Conservation (phyloP, 2,797 vertebrate genomes). For the Phataginus tetradactyla region DNA sequence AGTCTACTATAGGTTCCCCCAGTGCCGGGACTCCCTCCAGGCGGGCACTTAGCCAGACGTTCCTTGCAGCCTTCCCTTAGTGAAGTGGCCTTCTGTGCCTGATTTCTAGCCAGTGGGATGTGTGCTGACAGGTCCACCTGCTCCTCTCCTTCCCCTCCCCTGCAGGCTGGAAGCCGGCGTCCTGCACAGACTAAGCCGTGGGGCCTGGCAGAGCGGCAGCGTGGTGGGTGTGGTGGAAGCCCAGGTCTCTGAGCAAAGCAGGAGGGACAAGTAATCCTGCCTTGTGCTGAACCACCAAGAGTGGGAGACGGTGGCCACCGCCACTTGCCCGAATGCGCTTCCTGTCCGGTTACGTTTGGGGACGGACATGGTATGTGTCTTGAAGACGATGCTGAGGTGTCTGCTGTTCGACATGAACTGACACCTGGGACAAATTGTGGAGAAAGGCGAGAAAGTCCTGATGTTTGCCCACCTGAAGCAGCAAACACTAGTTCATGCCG, state of each 20-base stretch:
- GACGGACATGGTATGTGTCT: not conserved
- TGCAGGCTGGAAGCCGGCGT: rapidly evolving
- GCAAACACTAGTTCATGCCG: not conserved
- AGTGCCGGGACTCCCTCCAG: not conserved
- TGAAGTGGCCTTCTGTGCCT: not conserved
- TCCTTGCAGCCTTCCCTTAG: not conserved
- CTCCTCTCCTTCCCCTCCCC: not conserved
- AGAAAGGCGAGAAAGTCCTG: not conserved
- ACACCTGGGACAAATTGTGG: not conserved
- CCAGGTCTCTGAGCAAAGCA: not conserved
- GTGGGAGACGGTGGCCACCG: too few species aligned
- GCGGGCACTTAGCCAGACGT: too few species aligned
- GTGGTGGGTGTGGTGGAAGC: not conserved
- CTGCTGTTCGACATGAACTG: not conserved
- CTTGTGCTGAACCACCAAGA: rapidly evolving
- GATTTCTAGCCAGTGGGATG: not conserved
- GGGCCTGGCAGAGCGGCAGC: rapidly evolving
- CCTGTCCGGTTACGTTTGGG: not conserved
- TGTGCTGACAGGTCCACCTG: not conserved
- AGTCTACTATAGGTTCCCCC: rapidly evolving
- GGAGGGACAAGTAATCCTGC: not conserved
- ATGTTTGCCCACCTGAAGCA: not conserved
- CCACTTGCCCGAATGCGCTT: too few species aligned
- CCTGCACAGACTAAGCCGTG: rapidly evolving
- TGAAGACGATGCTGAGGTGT: not conserved